Evolutionary conservation across 2,797 vertebrate species (phyloP).

Genomic region (Allobates femoralis): DNA sequence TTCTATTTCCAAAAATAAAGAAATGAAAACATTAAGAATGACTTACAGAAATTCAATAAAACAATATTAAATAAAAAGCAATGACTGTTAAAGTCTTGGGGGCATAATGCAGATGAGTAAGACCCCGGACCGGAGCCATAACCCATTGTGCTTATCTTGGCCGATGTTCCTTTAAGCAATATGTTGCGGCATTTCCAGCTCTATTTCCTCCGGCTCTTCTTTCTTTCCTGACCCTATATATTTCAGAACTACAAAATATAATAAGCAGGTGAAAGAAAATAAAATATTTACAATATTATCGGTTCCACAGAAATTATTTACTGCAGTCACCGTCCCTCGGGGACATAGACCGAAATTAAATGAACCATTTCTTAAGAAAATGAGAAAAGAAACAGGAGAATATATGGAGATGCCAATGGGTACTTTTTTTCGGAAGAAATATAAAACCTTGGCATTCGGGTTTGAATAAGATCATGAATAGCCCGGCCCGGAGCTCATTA

Average conservation of each 20-base stretch:
- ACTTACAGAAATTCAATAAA: no score
- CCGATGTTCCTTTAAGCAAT: background rate
- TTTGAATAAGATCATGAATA: background rate
- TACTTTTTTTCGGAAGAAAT: background rate
- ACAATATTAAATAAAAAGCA: no score
- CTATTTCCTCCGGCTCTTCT: background rate
- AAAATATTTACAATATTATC: background rate
- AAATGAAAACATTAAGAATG: no score
- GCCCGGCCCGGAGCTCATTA: background rate
- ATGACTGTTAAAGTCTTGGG: no score
- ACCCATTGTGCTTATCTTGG: no score
- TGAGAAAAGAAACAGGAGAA: background rate
- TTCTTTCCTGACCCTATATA: background rate
- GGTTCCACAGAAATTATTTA: background rate
- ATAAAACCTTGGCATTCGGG: background rate
- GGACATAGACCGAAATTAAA: background rate
- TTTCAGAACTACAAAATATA: background rate
- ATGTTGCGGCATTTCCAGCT: background rate
- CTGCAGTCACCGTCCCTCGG: background rate
- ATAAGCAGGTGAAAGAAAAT: background rate
- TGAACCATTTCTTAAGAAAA: slow-evolving; percentile 25
- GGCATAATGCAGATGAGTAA: no score
- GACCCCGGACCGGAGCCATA: no score
- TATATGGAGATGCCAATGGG: background rate
- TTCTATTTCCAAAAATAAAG: no score